Conservation (phyloP, 2,888 invertebrate genomes). For the Brachypalpus laphriformis region DNA sequence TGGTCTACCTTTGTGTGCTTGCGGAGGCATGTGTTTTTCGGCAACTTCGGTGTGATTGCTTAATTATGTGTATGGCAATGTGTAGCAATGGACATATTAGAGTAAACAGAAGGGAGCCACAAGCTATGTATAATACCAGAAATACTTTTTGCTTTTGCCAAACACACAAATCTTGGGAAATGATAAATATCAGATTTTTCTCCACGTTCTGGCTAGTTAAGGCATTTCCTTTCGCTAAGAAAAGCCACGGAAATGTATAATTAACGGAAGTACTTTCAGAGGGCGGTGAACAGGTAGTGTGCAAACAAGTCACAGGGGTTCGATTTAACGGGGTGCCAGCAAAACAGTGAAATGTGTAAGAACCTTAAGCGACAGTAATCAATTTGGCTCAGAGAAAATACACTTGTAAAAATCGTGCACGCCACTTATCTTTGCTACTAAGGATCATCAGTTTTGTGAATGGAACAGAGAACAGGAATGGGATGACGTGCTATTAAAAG, state of each 20-base stretch:
- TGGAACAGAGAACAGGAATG: too few species aligned
- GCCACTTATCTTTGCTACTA: too few species aligned
- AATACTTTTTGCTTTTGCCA: slow-evolving; percentile 37
- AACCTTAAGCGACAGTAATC: background rate
- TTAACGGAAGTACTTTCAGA: slow-evolving; percentile 44
- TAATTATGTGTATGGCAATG: slow-evolving; percentile 52
- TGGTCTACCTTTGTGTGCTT: slow-evolving; percentile 7
- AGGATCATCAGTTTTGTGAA: too few species aligned
- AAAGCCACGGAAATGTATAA: slow-evolving; percentile 35
- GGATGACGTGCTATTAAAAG: too few species aligned
- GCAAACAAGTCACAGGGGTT: slow-evolving; percentile 26
- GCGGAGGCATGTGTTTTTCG: slow-evolving; percentile 23
- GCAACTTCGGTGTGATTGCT: slow-evolving; percentile 53
- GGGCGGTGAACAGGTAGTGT: background rate
- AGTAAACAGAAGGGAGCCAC: slow-evolving; percentile 29
- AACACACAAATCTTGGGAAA: slow-evolving; percentile 34
- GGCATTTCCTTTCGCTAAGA: slow-evolving; percentile 12
- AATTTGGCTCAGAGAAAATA: background rate
- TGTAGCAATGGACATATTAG: slow-evolving; percentile 32
- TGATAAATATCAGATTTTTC: slow-evolving; percentile 55
- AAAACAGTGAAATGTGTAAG: background rate
- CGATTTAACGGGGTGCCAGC: background rate
- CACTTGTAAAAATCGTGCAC: too few species aligned
- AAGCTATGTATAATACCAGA: slow-evolving; percentile 56
- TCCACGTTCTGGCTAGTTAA: slow-evolving; percentile 16